Percentiles rank a stretch among this genome's conserved stretches.
phyloP scores from a whole-genome alignment of 35 echinoderm and acorn worm species.

The Strongylocentrotus purpuratus region DNA sequence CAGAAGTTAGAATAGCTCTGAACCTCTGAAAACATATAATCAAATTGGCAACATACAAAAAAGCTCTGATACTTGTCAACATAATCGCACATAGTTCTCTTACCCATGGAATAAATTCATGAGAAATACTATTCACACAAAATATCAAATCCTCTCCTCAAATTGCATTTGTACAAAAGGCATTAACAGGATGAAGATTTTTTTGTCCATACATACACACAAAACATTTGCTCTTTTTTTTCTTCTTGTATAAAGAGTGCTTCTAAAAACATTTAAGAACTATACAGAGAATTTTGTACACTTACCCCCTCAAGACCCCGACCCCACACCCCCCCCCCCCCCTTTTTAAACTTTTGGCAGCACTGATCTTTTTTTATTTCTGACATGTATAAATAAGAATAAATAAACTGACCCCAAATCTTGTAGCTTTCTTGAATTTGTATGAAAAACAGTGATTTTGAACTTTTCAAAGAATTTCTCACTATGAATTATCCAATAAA shows the following conservation, averaged over 20 bases:
- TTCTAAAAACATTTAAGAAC: slow-evolving; percentile 5
- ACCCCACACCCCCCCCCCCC: background rate
- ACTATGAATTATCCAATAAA: no score
- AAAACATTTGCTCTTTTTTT: background rate
- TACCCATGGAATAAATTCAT: background rate
- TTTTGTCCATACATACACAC: background rate
- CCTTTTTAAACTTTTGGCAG: background rate
- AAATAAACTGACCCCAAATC: background rate
- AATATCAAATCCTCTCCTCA: background rate
- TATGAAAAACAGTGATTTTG: background rate
- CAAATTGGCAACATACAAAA: background rate
- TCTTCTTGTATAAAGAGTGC: background rate
- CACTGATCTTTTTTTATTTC: background rate
- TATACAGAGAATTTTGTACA: background rate
- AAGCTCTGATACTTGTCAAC: background rate
- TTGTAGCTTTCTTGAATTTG: background rate
- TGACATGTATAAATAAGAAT: background rate
- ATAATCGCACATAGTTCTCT: background rate
- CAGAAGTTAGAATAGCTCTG: no score
- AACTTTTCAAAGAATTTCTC: background rate
- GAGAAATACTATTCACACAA: background rate
- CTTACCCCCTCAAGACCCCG: background rate
- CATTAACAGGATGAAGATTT: background rate
- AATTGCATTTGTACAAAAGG: slow-evolving; percentile 18
- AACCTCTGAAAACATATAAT: no score